phyloP scores from a whole-genome alignment of 1,140 invertebrate genomes.

The Triops longicaudatus region DNA sequence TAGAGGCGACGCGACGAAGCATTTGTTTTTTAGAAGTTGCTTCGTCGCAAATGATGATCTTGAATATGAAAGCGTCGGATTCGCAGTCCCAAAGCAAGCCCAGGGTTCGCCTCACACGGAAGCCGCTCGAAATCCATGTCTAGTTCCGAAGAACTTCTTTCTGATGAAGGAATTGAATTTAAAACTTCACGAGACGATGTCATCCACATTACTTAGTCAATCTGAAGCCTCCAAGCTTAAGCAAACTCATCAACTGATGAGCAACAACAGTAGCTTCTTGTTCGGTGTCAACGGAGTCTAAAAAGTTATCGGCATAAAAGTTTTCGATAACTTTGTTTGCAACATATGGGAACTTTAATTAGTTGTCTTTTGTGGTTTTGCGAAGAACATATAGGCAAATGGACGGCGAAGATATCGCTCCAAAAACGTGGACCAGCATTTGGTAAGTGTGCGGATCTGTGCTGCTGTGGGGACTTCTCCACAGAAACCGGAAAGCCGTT shows the following conservation, averaged over 20 bases:
- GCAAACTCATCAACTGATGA: not conserved
- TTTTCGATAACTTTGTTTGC: slow-evolving; percentile 18
- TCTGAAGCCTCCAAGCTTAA: not conserved
- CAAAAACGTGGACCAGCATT: slow-evolving; percentile 22
- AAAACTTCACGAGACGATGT: not conserved
- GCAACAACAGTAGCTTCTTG: slow-evolving; percentile 23
- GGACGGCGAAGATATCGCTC: slow-evolving; percentile 29
- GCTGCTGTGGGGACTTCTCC: not conserved
- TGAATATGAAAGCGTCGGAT: slow-evolving; percentile 14
- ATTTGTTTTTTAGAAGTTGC: not conserved
- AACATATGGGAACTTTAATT: slow-evolving; percentile 17
- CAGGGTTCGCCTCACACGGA: slow-evolving; percentile 18
- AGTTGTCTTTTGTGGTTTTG: not conserved
- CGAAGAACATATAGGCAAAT: not conserved
- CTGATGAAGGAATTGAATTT: not conserved
- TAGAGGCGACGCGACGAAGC: not conserved
- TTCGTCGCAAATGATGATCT: not conserved
- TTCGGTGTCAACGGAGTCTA: slow-evolving; percentile 25
- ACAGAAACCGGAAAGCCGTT: slow-evolving; percentile 22
- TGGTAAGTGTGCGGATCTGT: not conserved
- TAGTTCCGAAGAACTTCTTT: not conserved
- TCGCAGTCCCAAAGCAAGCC: slow-evolving; percentile 21
- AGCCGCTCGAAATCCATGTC: slow-evolving; percentile 22
- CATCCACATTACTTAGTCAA: not conserved
- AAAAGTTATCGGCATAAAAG: slow-evolving; percentile 30